Evolutionary conservation across 2,888 invertebrate genomes (phyloP).

Genomic region (Andrena marginata): DNA sequence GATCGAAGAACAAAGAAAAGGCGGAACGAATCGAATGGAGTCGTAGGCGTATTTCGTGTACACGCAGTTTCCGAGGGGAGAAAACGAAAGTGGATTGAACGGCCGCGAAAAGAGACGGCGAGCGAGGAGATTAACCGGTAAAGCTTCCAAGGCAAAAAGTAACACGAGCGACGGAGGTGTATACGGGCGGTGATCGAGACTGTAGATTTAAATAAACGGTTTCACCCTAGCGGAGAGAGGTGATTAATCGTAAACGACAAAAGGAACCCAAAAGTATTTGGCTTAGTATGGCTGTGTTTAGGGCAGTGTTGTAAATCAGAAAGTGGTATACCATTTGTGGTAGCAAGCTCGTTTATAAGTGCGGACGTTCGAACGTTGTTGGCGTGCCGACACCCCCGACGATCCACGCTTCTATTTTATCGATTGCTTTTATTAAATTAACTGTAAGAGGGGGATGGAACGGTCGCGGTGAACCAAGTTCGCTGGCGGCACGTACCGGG

Average conservation of each 20-base stretch:
- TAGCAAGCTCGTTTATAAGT: conserved; percentile 73
- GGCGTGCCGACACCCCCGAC: conserved; percentile 67
- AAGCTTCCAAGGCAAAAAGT: conserved; percentile 14
- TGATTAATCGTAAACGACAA: conserved; percentile 75
- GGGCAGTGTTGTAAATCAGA: conserved; percentile 82
- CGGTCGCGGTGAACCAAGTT: not conserved
- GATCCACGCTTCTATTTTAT: conserved; percentile 21
- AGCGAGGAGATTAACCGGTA: conserved; percentile 1
- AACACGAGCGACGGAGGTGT: conserved; percentile 21
- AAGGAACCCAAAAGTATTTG: conserved; percentile 87
- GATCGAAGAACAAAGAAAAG: not conserved
- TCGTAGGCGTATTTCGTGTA: conserved; percentile 45
- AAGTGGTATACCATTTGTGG: conserved; percentile 75
- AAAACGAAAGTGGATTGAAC: conserved; percentile 6
- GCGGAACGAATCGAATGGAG: conserved; percentile 18
- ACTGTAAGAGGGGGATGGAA: not conserved
- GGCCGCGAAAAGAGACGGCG: conserved; percentile 14
- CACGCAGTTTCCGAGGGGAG: conserved; percentile 27
- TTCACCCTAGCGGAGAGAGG: conserved; percentile 62
- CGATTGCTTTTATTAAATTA: conserved; percentile 16
- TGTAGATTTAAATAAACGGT: conserved; percentile 68
- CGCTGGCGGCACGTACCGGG: not conserved
- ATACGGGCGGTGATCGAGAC: conserved; percentile 56
- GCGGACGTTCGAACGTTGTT: conserved; percentile 73
- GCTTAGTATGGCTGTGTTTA: conserved; percentile 88